Conservation (phyloP, 2,113 vertebrate genomes). For the Plecotus auritus region DNA sequence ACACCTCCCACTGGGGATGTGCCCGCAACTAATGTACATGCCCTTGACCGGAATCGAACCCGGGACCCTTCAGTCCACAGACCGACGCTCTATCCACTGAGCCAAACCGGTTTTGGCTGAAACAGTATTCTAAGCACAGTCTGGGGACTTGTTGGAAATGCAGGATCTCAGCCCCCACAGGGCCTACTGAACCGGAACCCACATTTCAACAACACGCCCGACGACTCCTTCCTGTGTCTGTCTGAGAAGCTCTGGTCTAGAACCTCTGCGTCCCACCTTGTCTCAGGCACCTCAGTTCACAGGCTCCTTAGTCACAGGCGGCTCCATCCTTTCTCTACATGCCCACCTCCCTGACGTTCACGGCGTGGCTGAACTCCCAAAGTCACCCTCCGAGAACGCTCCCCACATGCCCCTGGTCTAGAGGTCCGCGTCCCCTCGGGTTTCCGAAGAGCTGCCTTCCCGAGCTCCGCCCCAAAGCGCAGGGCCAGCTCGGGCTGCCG, state of each 20-base stretch:
- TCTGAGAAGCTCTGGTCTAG: background rate
- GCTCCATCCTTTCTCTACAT: background rate
- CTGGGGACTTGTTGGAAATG: background rate
- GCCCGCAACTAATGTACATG: too few species aligned
- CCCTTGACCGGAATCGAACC: too few species aligned
- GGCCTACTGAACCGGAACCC: background rate
- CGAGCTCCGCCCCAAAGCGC: conserved; percentile 19
- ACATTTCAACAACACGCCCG: background rate
- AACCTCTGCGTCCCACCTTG: background rate
- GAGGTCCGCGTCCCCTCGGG: background rate
- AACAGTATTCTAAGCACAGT: background rate
- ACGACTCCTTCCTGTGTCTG: background rate
- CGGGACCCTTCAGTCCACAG: too few species aligned
- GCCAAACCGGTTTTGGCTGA: too few species aligned
- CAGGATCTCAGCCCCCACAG: background rate
- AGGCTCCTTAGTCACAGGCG: background rate
- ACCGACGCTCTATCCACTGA: too few species aligned
- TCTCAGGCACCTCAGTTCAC: background rate
- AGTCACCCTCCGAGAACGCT: conserved; percentile 42
- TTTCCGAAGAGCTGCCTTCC: conserved; percentile 44
- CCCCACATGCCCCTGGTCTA: background rate
- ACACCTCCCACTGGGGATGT: too few species aligned
- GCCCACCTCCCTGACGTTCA: conserved; percentile 23
- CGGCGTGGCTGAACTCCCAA: background rate
- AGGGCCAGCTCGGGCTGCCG: conserved; percentile 49